phyloP scores from a whole-genome alignment of 2,888 invertebrate species.

The Steinernema scapterisci region DNA sequence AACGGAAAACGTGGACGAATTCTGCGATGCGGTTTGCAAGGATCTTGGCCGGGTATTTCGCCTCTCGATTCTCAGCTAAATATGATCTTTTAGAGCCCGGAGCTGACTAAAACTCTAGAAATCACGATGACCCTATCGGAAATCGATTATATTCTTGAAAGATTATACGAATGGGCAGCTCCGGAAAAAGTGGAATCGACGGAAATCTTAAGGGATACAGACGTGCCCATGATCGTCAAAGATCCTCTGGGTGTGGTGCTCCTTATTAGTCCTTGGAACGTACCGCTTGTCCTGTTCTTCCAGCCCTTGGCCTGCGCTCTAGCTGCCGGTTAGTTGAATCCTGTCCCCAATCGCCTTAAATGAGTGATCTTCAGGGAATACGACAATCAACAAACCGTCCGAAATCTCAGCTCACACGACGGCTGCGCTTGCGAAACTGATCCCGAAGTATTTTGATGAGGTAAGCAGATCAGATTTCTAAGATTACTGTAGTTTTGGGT shows the following conservation, averaged over 20 bases:
- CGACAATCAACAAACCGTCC: constrained; percentile 61
- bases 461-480: constrained; percentile 33
- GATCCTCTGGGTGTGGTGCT: constrained; percentile 91
- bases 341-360: not conserved
- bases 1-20: no score
- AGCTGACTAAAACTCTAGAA: no score
- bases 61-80: no score
- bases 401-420: constrained; percentile 54
- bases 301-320: constrained; percentile 56
- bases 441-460: constrained; percentile 55
- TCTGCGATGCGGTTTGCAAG: no score
- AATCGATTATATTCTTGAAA: no score
- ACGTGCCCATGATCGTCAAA: constrained; percentile 62
- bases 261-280: constrained; percentile 87
- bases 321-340: constrained; percentile 48
- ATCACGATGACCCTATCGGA: no score
- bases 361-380: constrained; percentile 50
- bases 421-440: constrained; percentile 45
- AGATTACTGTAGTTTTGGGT: no score
- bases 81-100: no score
- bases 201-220: no score
- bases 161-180: no score
- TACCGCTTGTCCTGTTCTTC: constrained; percentile 75
- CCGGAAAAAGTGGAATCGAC: no score
- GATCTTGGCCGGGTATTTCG: no score